phyloP scores from a whole-genome alignment of 2,888 invertebrate species.

The Harpalus rubripes region DNA sequence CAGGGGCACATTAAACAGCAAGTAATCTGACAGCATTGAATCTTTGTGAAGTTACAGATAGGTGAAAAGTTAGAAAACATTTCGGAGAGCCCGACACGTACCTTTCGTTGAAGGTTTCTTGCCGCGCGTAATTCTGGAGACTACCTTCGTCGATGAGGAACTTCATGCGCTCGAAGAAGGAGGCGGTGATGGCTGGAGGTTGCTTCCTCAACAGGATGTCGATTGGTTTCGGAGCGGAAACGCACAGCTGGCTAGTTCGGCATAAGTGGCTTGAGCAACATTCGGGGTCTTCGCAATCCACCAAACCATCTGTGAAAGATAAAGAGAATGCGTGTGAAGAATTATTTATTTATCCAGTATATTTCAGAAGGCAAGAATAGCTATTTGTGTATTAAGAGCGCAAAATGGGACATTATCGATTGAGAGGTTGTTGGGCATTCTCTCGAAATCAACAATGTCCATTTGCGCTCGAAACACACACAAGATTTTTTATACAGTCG shows the following conservation, averaged over 20 bases:
- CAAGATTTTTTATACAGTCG: no score
- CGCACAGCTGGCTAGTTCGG: constrained; percentile 93
- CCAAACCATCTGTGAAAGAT: constrained; percentile 88
- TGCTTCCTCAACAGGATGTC: constrained; percentile 97
- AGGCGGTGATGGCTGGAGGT: constrained; percentile 97
- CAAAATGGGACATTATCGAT: no score
- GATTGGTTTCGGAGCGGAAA: constrained; percentile 96
- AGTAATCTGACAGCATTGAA: constrained; percentile 61
- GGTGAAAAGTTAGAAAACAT: background rate
- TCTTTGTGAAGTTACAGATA: constrained; percentile 62
- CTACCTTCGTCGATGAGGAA: constrained; percentile 99
- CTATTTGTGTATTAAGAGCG: no score
- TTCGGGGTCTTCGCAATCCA: constrained; percentile 99
- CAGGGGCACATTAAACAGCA: constrained; percentile 68
- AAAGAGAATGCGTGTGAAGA: no score
- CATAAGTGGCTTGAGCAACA: constrained; percentile 93
- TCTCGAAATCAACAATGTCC: no score
- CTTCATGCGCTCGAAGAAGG: constrained; percentile 98
- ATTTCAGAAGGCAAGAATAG: no score
- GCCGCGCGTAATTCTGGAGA: constrained; percentile 97
- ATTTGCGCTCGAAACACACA: no score
- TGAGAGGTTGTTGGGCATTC: no score
- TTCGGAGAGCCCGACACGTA: constrained; percentile 76
- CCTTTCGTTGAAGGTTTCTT: constrained; percentile 98
- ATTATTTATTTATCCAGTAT: no score